phyloP scores from a whole-genome alignment of 2,888 invertebrate species.

The Tribolium freemani region DNA sequence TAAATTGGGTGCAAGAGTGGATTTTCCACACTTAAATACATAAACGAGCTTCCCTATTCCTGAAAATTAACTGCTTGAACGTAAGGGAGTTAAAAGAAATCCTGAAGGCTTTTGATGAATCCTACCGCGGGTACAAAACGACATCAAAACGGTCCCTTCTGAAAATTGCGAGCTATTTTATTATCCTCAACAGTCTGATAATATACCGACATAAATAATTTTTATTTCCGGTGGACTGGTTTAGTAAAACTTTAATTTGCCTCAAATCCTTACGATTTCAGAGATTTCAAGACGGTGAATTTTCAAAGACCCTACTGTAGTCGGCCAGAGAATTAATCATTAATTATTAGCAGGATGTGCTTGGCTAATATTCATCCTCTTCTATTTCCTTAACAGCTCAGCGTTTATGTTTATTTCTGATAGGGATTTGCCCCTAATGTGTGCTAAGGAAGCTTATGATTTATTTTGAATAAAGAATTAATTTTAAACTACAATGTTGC shows the following conservation, averaged over 20 bases:
- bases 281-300: background rate
- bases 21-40: slow-evolving; percentile 26
- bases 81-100: slow-evolving; percentile 20
- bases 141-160: background rate
- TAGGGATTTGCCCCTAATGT: background rate
- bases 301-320: slow-evolving; percentile 4
- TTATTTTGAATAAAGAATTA: background rate
- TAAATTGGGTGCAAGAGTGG: slow-evolving; percentile 19
- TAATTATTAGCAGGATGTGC: slow-evolving; percentile 46
- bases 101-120: background rate
- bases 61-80: slow-evolving; percentile 15
- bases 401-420: slow-evolving; percentile 15
- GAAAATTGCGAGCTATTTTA: background rate
- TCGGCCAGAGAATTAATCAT: slow-evolving; percentile 44
- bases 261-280: background rate
- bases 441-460: background rate
- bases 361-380: slow-evolving; percentile 42
- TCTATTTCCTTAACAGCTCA: slow-evolving; percentile 27
- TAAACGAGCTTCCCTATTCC: slow-evolving; percentile 16
- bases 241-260: background rate
- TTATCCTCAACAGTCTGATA: background rate
- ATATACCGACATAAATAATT: background rate
- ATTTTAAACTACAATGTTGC: too few relatives aligned
- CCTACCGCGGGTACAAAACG: background rate
- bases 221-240: background rate